Evolutionary conservation across 2,797 vertebrate species (phyloP).

Genomic region (Molossus alvarezi): DNA sequence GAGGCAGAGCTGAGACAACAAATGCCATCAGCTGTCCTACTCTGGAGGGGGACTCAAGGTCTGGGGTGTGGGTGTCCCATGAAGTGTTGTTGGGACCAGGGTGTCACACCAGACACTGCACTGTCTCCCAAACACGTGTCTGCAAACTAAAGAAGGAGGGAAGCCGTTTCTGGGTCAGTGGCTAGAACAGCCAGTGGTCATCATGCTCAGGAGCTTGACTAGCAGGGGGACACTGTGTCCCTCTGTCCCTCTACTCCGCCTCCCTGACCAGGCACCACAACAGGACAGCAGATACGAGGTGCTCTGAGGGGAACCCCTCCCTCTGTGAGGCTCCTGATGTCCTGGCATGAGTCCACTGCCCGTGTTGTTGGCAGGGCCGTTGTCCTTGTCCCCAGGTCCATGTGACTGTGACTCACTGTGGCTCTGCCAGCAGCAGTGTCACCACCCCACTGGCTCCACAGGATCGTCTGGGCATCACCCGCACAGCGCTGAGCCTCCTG

Average conservation of each 20-base stretch:
- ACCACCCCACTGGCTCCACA: accelerated
- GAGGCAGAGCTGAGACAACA: too few species aligned
- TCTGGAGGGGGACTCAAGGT: accelerated
- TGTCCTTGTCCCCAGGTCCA: accelerated
- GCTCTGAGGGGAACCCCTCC: accelerated
- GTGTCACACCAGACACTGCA: accelerated
- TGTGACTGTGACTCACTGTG: accelerated
- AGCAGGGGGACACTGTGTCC: too few species aligned
- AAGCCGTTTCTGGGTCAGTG: background rate
- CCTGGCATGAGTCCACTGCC: accelerated
- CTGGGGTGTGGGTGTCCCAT: accelerated
- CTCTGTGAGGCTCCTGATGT: too few species aligned
- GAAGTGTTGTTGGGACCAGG: accelerated
- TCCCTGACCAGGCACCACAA: accelerated
- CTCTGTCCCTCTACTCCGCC: accelerated
- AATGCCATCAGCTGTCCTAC: accelerated
- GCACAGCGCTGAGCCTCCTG: accelerated
- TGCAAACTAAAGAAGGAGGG: background rate
- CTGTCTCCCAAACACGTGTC: too few species aligned
- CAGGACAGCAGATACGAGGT: accelerated
- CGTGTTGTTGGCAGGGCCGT: accelerated
- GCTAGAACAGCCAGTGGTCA: background rate
- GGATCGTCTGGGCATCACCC: accelerated
- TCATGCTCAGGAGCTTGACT: background rate
- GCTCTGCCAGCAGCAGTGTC: background rate